A percentile compares a stretch with the other conserved stretches of the same genome.
These are phyloP conservation scores for Holcopasites calliopsidis DNA, from an alignment of 1,140 invertebrate species.

Conservation along the genomic window DNA sequence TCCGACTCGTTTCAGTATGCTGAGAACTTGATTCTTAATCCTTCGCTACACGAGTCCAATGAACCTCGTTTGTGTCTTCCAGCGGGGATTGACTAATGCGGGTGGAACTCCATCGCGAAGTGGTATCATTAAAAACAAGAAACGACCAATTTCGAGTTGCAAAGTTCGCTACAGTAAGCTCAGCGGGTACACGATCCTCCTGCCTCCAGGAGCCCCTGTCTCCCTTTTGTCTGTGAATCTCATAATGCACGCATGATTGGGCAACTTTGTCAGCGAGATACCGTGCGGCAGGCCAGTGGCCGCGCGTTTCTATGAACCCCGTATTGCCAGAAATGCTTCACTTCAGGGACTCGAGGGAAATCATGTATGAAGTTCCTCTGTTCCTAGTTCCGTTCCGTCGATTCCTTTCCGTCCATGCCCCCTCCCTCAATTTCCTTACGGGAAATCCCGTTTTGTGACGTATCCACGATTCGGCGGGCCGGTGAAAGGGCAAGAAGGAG, in stretches of 20 bases:
- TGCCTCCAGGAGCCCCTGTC: conserved; percentile 34
- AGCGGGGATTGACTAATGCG: too few species aligned
- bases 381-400: conserved; percentile 52
- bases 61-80: too few species aligned
- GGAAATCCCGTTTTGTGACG: conserved; percentile 59
- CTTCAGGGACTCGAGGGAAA: conserved; percentile 70
- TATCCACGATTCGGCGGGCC: conserved; percentile 60
- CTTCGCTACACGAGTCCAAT: too few species aligned
- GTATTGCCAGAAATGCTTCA: conserved; percentile 71
- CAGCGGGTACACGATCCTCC: neutral
- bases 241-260: conserved; percentile 69
- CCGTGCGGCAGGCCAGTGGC: conserved; percentile 51
- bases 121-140: neutral
- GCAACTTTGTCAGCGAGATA: conserved; percentile 67
- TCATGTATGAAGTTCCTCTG: conserved; percentile 71
- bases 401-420: conserved; percentile 51
- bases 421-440: conserved; percentile 56
- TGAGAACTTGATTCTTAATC: too few species aligned
- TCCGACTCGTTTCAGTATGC: too few species aligned
- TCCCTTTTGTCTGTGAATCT: conserved; percentile 57
- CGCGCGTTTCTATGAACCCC: conserved; percentile 55
- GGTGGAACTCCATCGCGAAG: too few species aligned
- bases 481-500: conserved; percentile 53
- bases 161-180: conserved; percentile 6
- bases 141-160: neutral